phyloP scores from a whole-genome alignment of 2,888 invertebrate genomes.

The Rhingia campestris region DNA sequence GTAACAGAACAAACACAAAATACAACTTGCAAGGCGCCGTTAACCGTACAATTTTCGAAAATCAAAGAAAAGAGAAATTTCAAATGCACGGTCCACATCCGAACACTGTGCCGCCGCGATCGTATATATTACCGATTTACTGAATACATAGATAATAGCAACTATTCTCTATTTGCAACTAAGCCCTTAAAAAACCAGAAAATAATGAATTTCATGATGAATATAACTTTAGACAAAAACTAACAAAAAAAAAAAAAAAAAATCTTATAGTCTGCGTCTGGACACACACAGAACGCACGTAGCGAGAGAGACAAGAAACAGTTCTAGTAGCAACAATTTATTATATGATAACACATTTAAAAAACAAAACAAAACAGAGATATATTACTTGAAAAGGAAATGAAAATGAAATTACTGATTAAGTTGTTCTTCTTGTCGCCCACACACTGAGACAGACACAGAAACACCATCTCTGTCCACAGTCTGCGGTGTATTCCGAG shows the following conservation, averaged over 20 bases:
- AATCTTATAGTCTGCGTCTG: constrained; percentile 48
- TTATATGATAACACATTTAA: constrained; percentile 31
- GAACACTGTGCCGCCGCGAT: too few species aligned
- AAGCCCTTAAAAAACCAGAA: constrained; percentile 42
- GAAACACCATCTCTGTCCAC: constrained; percentile 30
- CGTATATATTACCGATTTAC: constrained; percentile 20
- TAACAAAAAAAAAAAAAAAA: constrained; percentile 39
- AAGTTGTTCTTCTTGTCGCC: constrained; percentile 61
- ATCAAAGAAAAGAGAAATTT: constrained; percentile 57
- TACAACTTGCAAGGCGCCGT: constrained; percentile 70
- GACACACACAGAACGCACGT: background rate
- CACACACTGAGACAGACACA: background rate
- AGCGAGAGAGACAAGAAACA: constrained; percentile 69
- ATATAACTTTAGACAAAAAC: constrained; percentile 49
- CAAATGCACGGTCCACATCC: constrained; percentile 33
- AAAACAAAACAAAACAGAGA: constrained; percentile 11
- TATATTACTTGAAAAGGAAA: constrained; percentile 61
- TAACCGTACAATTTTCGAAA: constrained; percentile 39
- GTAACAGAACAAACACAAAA: constrained; percentile 67
- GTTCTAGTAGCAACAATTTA: constrained; percentile 63
- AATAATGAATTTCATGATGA: constrained; percentile 24
- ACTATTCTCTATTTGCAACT: constrained; percentile 72
- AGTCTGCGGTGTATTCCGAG: constrained; percentile 53
- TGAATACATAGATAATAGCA: constrained; percentile 72
- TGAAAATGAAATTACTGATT: constrained; percentile 73